Evolutionary conservation across 30 jellyfish, hydroid and myxozoan genomes (phyloP), one percentile per base, ranked within the genome.

Genomic region (Calvadosia cruxmelitensis): DNA sequence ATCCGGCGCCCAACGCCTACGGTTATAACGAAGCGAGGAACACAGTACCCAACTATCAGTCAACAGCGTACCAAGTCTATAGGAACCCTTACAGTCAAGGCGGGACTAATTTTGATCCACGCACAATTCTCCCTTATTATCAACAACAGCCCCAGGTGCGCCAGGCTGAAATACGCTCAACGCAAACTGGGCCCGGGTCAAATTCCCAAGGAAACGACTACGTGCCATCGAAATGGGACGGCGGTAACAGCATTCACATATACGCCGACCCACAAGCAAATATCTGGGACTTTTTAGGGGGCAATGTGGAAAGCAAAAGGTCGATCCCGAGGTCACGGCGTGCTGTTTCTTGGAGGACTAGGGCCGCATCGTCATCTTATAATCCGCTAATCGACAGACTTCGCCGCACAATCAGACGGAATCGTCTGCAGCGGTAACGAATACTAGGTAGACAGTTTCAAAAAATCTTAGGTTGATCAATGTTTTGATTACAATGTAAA

Each of bases 221-320:
- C 53, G 64, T 31, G 23, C 23, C 25, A n/a, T 64, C 35, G 20
- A 74, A 80, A 50, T 66, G 77, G 77, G 52, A 79, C 49, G 34
- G 65, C 1, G 62, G 69, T 12, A 52, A 67, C 1, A 73, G 76
- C 2, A 65, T 32, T 34, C 53, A 70, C 51, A 57, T 71, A 52
- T 65, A 50, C 27, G 27, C 94, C 10, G 68, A 49, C n/a, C 83
- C 85, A 23, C 74, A 69, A 31, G 82, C 92, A 20, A 78, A 73
- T 36, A 42, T 89, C 30, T 89, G 98, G 98, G 95, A 89, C 65
- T 89, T 75, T 64, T 71, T 89, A 48, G 93, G 98, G 0, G 57
- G 57, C 57, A 42, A 20, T 42, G 57, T 42, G 10, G 57, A 42
- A 42, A 42, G 15, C 57, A 42, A 42, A 42, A 10, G 57, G 10